A percentile compares a stretch with the other conserved stretches of the same genome.
Evolutionary conservation across 2,797 vertebrate genomes (phyloP).

Genomic region (Eospalax fontanierii): DNA sequence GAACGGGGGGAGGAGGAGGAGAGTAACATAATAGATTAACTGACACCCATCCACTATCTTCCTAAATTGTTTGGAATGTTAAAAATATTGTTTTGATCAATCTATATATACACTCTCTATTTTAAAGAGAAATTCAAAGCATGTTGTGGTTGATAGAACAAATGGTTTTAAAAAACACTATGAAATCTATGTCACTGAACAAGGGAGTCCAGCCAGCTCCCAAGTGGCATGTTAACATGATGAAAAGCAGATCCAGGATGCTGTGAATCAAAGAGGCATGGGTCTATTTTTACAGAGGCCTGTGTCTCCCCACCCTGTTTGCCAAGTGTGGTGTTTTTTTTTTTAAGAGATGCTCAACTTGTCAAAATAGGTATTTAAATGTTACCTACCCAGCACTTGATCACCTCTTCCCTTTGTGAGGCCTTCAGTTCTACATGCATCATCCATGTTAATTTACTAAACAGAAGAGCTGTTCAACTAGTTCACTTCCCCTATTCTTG

Average conservation of each 20-base stretch:
- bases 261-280: slow-evolving; percentile 87
- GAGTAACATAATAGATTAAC: slow-evolving; percentile 88
- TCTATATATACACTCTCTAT: slow-evolving; percentile 88
- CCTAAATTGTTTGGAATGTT: slow-evolving; percentile 90
- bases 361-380: slow-evolving; percentile 83
- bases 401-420: slow-evolving; percentile 72
- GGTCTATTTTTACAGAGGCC: slow-evolving; percentile 88
- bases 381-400: slow-evolving; percentile 75
- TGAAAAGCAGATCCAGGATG: slow-evolving; percentile 89
- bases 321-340: slow-evolving; percentile 80
- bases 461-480: slow-evolving; percentile 90
- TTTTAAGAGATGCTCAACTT: slow-evolving; percentile 74
- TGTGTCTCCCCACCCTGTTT: slow-evolving; percentile 86
- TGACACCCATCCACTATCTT: slow-evolving; percentile 87
- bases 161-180: slow-evolving; percentile 86
- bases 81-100: slow-evolving; percentile 89
- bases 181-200: slow-evolving; percentile 90
- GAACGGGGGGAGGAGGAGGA: slow-evolving; percentile 89
- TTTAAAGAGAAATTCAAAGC: slow-evolving; percentile 87
- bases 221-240: slow-evolving; percentile 91
- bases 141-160: slow-evolving; percentile 90
- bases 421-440: slow-evolving; percentile 83
- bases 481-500: slow-evolving; percentile 90
- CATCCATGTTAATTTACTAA: slow-evolving; percentile 88
- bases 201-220: slow-evolving; percentile 92